Evolutionary conservation across 2,113 vertebrate genomes (phyloP).

Genomic region (Cisticola juncidis): DNA sequence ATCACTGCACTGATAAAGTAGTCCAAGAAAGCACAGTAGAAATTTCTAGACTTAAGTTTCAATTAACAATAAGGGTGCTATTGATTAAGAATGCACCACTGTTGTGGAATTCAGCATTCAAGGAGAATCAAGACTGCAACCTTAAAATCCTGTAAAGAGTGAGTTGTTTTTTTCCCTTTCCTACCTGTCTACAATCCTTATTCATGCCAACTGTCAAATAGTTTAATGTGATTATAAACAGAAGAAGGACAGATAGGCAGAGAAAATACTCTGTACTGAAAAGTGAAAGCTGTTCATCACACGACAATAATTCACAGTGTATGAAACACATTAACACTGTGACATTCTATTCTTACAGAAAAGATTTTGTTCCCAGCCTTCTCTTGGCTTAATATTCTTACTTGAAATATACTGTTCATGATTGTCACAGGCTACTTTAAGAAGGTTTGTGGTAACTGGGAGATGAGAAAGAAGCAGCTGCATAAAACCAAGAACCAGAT

Average conservation of each 20-base stretch:
- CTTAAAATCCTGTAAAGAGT: constrained; percentile 6
- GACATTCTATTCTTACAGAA: constrained; percentile 34
- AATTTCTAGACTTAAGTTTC: not conserved
- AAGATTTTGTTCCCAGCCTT: constrained; percentile 1
- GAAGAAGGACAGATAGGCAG: constrained; percentile 30
- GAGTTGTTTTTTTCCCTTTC: not conserved
- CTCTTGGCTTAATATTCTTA: not conserved
- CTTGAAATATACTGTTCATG: not conserved
- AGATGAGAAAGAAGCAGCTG: not conserved
- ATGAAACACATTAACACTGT: constrained; percentile 41
- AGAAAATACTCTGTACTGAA: constrained; percentile 43
- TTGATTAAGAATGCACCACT: not conserved
- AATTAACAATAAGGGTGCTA: not conserved
- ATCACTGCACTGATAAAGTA: not conserved
- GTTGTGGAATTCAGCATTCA: not conserved
- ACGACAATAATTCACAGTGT: constrained; percentile 34
- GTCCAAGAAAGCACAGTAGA: not conserved
- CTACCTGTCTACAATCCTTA: constrained; percentile 16
- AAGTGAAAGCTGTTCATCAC: constrained; percentile 59
- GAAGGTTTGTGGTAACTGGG: not conserved
- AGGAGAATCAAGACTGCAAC: not conserved
- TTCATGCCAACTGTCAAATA: not conserved
- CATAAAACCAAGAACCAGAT: not conserved
- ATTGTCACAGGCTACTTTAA: not conserved
- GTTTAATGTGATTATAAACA: constrained; percentile 51